phyloP scores from a whole-genome alignment of 2,113 vertebrate genomes.

The Hippocampus comes region DNA sequence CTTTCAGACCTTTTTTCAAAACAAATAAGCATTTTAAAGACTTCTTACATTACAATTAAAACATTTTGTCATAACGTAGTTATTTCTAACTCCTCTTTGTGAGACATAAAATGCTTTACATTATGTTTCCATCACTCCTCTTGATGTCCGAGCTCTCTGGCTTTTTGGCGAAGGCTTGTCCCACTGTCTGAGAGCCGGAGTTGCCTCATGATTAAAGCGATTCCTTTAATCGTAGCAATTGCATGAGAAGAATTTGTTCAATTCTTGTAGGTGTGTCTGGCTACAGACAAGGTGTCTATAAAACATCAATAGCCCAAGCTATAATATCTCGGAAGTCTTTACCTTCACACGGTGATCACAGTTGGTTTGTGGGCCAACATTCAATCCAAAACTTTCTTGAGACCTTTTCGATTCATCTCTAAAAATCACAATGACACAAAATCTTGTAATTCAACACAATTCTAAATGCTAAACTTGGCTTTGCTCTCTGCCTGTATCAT shows the following conservation, averaged over 20 bases:
- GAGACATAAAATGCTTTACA: slow-evolving; percentile 24
- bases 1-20: neutral
- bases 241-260: slow-evolving; percentile 27
- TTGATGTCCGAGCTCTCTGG: slow-evolving; percentile 26
- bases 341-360: slow-evolving; percentile 26
- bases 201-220: slow-evolving; percentile 54
- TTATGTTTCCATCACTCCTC: slow-evolving; percentile 18
- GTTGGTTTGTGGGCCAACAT: slow-evolving; percentile 15
- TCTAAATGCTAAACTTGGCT: too few relatives aligned
- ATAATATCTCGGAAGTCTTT: slow-evolving; percentile 25
- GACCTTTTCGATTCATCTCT: neutral
- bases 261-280: neutral
- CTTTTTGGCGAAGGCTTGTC: slow-evolving; percentile 27
- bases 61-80: neutral
- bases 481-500: too few relatives aligned
- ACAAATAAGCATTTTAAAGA: neutral
- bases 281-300: slow-evolving; percentile 31
- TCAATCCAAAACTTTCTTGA: slow-evolving; percentile 11
- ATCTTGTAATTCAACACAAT: too few relatives aligned
- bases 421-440: too few relatives aligned
- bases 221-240: slow-evolving; percentile 49
- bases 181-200: slow-evolving; percentile 28
- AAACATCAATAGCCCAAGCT: slow-evolving; percentile 26
- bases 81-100: neutral
- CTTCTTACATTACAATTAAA: neutral